A percentile compares a stretch with the other conserved stretches of the same genome.
These are phyloP conservation scores for Oceanodroma tethys DNA, from an alignment of 2,113 vertebrate genomes.

Conservation along the genomic window DNA sequence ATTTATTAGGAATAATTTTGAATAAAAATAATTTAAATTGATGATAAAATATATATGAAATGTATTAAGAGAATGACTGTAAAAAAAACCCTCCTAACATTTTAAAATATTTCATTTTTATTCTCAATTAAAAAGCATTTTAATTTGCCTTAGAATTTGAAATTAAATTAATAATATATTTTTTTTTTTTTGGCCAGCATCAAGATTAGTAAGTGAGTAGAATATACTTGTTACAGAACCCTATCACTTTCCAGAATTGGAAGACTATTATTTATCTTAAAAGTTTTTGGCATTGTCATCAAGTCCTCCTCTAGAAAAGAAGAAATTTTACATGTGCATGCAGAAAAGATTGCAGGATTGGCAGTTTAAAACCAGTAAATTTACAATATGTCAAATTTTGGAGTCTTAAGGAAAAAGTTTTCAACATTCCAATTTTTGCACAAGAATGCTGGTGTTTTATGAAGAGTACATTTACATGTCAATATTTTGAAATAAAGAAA, in stretches of 20 bases:
- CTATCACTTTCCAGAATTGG: background rate
- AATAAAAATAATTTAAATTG: background rate
- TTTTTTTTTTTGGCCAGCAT: background rate
- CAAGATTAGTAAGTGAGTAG: background rate
- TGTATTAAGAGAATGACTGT: background rate
- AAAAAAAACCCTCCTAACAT: fast-evolving
- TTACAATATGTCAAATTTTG: background rate
- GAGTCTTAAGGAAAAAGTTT: background rate
- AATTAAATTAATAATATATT: background rate
- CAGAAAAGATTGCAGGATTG: background rate
- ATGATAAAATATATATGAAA: background rate
- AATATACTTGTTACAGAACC: background rate
- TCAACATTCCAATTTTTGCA: background rate
- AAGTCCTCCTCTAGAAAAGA: background rate
- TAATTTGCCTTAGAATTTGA: background rate
- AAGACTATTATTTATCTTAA: background rate
- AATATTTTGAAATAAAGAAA: background rate
- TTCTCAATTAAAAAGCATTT: background rate
- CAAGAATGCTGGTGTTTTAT: background rate
- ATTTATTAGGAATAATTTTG: background rate
- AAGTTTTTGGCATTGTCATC: background rate
- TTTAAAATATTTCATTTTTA: background rate
- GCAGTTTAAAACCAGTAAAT: background rate
- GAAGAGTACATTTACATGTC: background rate
- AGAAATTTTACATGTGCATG: background rate